Conservation (phyloP, 2,888 invertebrate genomes). For the Watsonalla cultraria region DNA sequence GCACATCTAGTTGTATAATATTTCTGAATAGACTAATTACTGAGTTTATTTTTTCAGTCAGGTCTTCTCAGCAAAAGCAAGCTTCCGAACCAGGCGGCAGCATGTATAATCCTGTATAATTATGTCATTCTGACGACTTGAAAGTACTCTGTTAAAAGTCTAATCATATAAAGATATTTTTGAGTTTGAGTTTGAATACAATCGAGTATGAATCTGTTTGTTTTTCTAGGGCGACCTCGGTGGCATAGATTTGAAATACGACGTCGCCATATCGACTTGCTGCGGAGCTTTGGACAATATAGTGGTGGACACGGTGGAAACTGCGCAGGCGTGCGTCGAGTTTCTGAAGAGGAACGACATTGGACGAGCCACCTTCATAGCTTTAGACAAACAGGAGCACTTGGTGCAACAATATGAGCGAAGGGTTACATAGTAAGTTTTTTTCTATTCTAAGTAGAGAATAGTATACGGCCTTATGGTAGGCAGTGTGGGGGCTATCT, state of each 20-base stretch:
- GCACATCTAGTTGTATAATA: too few species aligned
- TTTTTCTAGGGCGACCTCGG: slow-evolving; percentile 92
- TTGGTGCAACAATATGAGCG: slow-evolving; percentile 45
- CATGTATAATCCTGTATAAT: too few species aligned
- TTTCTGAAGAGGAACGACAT: slow-evolving; percentile 87
- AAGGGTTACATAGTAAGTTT: slow-evolving; percentile 42
- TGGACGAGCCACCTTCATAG: slow-evolving; percentile 93
- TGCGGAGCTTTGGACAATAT: slow-evolving; percentile 94
- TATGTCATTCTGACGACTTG: too few species aligned
- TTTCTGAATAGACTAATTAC: too few species aligned
- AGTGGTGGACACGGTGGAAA: slow-evolving; percentile 92
- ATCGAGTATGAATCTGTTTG: not conserved
- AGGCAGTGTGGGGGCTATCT: too few species aligned
- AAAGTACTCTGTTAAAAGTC: too few species aligned
- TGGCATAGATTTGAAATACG: slow-evolving; percentile 94
- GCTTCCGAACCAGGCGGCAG: too few species aligned
- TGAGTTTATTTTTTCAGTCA: too few species aligned
- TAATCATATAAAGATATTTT: too few species aligned
- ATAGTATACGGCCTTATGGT: not conserved
- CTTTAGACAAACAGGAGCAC: slow-evolving; percentile 89
- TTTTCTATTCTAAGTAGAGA: not conserved
- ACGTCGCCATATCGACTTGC: slow-evolving; percentile 96
- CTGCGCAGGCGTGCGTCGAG: slow-evolving; percentile 91
- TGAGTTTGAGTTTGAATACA: too few species aligned
- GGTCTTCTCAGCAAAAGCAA: too few species aligned